These are phyloP conservation scores for Orientallactaga bullata DNA, from an alignment of 2,113 vertebrate genomes.

Conservation along the genomic window DNA sequence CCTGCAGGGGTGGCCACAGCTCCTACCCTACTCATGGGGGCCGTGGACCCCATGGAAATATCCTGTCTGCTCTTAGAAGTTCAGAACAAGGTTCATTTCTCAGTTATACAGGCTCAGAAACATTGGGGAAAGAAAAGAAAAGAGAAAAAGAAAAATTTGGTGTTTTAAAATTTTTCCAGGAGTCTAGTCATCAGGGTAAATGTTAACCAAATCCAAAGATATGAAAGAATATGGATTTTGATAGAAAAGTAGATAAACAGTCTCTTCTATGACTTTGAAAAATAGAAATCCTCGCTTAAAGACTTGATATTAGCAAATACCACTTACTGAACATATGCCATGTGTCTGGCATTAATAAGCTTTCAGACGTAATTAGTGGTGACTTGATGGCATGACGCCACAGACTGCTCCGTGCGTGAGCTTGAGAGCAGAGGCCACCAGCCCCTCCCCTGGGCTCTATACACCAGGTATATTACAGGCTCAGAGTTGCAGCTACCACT, in stretches of 20 bases:
- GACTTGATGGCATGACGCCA: not conserved
- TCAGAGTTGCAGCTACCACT: not conserved
- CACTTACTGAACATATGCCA: not conserved
- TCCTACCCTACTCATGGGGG: accelerated
- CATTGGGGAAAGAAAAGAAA: not conserved
- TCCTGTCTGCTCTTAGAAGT: not conserved
- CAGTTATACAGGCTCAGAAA: not conserved
- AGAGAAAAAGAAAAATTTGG: not conserved
- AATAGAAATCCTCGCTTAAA: not conserved
- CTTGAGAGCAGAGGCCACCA: not conserved
- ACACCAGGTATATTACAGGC: accelerated
- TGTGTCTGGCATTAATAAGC: not conserved
- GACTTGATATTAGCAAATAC: not conserved
- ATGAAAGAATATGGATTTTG: not conserved
- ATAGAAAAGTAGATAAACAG: not conserved
- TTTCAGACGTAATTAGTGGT: not conserved
- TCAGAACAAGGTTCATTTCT: not conserved
- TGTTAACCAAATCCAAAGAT: not conserved
- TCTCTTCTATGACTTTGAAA: not conserved
- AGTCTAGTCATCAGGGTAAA: not conserved
- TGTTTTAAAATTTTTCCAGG: not conserved
- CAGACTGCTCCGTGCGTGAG: accelerated
- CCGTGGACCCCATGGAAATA: not conserved
- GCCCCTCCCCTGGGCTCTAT: not conserved
- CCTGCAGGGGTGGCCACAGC: not conserved